A percentile compares a stretch with the other conserved stretches of the same genome.
phyloP scores from a whole-genome alignment of 2,113 vertebrate species.

The Pyrgilauda ruficollis region DNA sequence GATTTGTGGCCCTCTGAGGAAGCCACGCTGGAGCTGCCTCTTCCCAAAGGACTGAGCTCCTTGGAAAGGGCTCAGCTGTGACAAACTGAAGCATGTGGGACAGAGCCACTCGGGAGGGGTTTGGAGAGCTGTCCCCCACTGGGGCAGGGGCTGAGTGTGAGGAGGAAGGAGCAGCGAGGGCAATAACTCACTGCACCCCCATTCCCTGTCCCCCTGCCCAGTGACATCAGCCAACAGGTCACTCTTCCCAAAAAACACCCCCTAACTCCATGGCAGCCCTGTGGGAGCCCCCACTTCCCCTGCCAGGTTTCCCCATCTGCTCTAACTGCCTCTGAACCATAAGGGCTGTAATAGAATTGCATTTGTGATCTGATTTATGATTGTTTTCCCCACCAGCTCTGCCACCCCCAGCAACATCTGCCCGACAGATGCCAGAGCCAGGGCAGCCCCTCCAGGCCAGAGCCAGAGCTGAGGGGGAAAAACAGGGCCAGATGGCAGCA shows the following conservation, averaged over 20 bases:
- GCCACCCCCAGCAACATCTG: not conserved
- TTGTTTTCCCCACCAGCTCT: not conserved
- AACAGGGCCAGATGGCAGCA: conserved; percentile 17
- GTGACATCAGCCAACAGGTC: not conserved
- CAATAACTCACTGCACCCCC: not conserved
- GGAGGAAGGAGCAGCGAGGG: not conserved
- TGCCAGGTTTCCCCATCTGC: not conserved
- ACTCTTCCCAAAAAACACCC: not conserved
- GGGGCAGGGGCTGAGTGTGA: not conserved
- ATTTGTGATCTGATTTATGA: not conserved
- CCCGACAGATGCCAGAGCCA: not conserved
- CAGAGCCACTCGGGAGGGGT: not conserved
- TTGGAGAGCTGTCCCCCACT: not conserved
- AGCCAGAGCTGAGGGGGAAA: not conserved
- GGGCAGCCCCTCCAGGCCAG: not conserved
- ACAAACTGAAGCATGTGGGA: rapidly evolving
- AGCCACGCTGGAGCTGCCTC: not conserved
- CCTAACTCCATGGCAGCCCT: not conserved
- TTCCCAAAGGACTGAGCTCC: not conserved
- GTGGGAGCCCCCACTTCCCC: not conserved
- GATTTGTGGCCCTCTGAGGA: not conserved
- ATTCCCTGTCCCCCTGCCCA: not conserved
- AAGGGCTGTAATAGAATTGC: not conserved
- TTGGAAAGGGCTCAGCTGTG: not conserved
- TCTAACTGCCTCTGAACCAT: not conserved